phyloP scores from a whole-genome alignment of 2,113 vertebrate species.

The Xenus cinereus region DNA sequence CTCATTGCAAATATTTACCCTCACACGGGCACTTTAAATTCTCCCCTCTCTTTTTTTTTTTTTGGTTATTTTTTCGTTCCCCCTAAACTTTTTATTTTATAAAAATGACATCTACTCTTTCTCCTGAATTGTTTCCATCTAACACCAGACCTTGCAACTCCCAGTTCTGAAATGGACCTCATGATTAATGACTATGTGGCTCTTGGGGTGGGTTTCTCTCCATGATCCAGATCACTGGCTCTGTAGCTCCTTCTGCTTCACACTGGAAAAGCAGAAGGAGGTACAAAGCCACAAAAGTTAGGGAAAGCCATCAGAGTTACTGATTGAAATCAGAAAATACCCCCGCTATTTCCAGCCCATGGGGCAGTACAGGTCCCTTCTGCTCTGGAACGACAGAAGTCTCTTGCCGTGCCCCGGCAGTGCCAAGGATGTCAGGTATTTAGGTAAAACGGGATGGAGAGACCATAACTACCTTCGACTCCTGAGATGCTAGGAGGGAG shows the following conservation, averaged over 20 bases:
- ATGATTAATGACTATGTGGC: not conserved
- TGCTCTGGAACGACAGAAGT: not conserved
- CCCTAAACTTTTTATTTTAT: not conserved
- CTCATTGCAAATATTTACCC: not conserved
- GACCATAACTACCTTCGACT: rapidly evolving
- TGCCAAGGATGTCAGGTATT: rapidly evolving
- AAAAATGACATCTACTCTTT: not conserved
- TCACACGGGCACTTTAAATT: not conserved
- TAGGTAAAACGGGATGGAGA: rapidly evolving
- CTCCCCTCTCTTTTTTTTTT: not conserved
- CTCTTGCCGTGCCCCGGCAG: rapidly evolving
- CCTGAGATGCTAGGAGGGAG: not conserved
- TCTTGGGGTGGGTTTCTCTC: not conserved
- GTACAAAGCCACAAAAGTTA: no score
- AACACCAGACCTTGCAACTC: not conserved
- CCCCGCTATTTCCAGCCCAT: not conserved
- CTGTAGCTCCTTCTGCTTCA: not conserved
- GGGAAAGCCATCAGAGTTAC: not conserved
- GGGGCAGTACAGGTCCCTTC: rapidly evolving
- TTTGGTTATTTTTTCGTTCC: no score
- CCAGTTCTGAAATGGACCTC: not conserved
- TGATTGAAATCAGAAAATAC: no score
- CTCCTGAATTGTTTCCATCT: not conserved
- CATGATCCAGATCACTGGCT: rapidly evolving
- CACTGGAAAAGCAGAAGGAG: not conserved